These are phyloP conservation scores for Chloroceryle amazona DNA, from an alignment of 2,797 vertebrate genomes.

Conservation along the genomic window DNA sequence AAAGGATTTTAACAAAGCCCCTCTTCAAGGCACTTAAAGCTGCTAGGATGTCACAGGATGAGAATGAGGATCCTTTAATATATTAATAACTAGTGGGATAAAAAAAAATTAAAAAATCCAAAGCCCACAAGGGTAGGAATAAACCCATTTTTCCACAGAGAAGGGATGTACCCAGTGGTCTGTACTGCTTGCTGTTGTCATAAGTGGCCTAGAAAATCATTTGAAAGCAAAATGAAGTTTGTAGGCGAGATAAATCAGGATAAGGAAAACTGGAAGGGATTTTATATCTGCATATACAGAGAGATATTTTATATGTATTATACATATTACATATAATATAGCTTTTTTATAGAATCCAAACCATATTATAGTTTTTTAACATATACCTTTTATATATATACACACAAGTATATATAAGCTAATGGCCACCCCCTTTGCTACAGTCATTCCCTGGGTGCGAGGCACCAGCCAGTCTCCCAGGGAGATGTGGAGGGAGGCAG, in stretches of 20 bases:
- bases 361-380: background rate
- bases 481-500: background rate
- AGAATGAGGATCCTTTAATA: constrained; percentile 28
- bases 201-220: background rate
- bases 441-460: background rate
- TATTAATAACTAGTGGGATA: background rate
- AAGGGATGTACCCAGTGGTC: background rate
- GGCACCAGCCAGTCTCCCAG: background rate
- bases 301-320: background rate
- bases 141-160: background rate
- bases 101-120: background rate
- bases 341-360: background rate
- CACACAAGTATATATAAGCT: background rate
- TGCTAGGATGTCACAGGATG: background rate
- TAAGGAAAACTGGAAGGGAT: background rate
- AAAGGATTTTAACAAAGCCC: background rate
- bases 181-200: background rate
- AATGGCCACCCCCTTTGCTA: background rate
- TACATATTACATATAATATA: background rate
- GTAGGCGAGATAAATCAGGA: background rate
- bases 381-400: background rate
- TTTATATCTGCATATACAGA: rapidly evolving
- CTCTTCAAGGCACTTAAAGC: constrained; percentile 4
- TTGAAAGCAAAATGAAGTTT: background rate
- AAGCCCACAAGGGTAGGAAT: background rate